Conservation (phyloP, 2,113 vertebrate species). For the Suricata suricatta region DNA sequence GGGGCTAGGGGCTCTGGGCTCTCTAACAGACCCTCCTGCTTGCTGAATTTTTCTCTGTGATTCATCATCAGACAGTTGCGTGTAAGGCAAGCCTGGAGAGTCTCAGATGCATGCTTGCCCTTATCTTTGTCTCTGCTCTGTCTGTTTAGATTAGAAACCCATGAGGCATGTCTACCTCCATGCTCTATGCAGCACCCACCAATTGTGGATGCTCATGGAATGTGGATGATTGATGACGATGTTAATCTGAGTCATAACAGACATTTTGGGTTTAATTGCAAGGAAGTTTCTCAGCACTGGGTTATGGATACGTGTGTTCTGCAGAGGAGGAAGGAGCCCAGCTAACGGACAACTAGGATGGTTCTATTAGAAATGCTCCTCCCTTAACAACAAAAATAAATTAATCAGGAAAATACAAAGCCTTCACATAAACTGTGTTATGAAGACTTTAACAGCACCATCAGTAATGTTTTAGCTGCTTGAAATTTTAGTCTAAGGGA, state of each 20-base stretch:
- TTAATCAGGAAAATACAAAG: background rate
- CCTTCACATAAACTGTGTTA: background rate
- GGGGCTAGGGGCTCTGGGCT: background rate
- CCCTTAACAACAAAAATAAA: background rate
- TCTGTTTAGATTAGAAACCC: constrained; percentile 57
- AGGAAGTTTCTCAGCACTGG: background rate
- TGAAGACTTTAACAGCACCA: background rate
- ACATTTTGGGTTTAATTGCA: background rate
- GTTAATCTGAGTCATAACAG: constrained; percentile 38
- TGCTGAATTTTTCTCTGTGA: background rate
- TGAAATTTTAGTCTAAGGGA: background rate
- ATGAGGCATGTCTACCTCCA: background rate
- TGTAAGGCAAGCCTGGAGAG: background rate
- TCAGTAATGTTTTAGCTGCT: background rate
- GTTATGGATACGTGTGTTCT: background rate
- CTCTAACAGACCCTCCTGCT: background rate
- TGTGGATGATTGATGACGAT: constrained; percentile 39
- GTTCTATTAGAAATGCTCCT: background rate
- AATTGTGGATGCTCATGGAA: background rate
- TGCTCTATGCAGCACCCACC: background rate
- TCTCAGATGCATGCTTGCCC: background rate
- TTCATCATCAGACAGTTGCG: background rate
- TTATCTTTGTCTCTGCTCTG: constrained; percentile 39
- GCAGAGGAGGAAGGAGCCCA: background rate
- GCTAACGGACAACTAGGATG: background rate